phyloP scores from a whole-genome alignment of 1,140 invertebrate species.

The Cephus cinctus region DNA sequence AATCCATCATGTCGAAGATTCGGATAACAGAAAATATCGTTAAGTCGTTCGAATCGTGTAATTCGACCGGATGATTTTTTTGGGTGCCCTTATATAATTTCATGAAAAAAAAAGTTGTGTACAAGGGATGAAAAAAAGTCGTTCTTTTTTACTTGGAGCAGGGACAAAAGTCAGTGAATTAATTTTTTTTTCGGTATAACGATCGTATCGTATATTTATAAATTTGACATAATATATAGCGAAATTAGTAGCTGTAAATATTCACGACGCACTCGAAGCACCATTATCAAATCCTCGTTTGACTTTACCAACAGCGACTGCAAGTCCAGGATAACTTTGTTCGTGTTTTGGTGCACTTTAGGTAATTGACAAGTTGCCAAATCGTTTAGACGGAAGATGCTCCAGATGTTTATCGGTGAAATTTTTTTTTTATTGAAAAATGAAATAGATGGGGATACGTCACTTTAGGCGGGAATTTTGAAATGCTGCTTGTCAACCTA shows the following conservation, averaged over 20 bases:
- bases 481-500: not conserved
- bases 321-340: conserved; percentile 10
- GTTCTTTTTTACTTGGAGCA: not conserved
- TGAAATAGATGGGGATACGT: not conserved
- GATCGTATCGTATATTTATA: not conserved
- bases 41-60: not conserved
- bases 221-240: too few relatives aligned
- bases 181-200: not conserved
- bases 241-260: too few relatives aligned
- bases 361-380: conserved; percentile 20
- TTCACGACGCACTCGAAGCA: not conserved
- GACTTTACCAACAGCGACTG: not conserved
- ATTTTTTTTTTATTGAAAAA: conserved; percentile 1
- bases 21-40: too few relatives aligned
- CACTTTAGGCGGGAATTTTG: not conserved
- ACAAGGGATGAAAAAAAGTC: not conserved
- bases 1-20: not conserved
- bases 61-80: not conserved
- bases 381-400: too few relatives aligned
- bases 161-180: not conserved
- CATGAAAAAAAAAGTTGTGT: not conserved
- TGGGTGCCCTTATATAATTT: not conserved
- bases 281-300: not conserved
- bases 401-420: too few relatives aligned
- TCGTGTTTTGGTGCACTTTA: conserved; percentile 16